Evolutionary conservation across 2,888 invertebrate genomes (phyloP).

Genomic region (Arctia plantaginis): DNA sequence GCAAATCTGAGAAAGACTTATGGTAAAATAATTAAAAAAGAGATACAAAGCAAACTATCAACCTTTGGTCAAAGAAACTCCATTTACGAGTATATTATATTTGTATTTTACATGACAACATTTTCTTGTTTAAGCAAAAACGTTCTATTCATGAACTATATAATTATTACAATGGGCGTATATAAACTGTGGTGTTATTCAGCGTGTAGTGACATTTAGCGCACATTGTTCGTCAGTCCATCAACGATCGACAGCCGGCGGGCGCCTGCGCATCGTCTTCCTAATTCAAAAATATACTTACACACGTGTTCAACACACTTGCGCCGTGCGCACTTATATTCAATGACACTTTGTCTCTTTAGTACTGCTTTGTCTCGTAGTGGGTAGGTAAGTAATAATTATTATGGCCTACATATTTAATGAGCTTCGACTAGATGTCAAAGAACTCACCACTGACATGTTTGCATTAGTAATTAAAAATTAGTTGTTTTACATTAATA

Average conservation of each 20-base stretch:
- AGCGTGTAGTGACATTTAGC: constrained; percentile 38
- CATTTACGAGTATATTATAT: not conserved
- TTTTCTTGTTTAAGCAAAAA: constrained; percentile 2
- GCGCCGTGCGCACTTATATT: constrained; percentile 44
- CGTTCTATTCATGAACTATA: constrained; percentile 5
- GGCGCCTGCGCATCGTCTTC: constrained; percentile 52
- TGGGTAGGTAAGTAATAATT: constrained; percentile 17
- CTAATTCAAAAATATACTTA: constrained; percentile 63
- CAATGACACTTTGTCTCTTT: constrained; percentile 49
- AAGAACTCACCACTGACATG: not conserved
- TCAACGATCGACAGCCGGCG: constrained; percentile 55
- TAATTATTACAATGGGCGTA: constrained; percentile 1
- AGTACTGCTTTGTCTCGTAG: constrained; percentile 38
- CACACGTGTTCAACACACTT: constrained; percentile 50
- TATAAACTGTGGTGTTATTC: constrained; percentile 4
- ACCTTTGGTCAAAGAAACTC: not conserved
- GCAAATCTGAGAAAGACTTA: not conserved
- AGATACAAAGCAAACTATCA: not conserved
- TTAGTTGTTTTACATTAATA: not conserved
- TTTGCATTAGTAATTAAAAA: not conserved
- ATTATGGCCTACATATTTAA: constrained; percentile 8
- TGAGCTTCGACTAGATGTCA: not conserved
- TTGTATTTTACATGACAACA: not conserved
- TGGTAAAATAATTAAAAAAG: not conserved
- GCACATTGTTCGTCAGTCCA: constrained; percentile 45